Base-by-base conservation (phyloP, 37 sponge, comb jelly and placozoan genomes). In the Mnemiopsis leidyi region DNA sequence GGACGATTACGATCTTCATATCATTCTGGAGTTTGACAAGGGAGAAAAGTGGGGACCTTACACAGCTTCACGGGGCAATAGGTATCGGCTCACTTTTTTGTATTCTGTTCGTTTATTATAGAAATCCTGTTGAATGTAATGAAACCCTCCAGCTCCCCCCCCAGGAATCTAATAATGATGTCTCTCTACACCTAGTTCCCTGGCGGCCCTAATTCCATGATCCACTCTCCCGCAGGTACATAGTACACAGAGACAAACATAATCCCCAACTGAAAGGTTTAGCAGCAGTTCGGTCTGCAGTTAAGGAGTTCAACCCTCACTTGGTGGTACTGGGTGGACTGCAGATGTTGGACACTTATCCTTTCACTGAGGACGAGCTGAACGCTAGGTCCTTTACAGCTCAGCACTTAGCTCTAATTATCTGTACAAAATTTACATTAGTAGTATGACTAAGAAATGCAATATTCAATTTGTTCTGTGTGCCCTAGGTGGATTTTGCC, bases 311-410 rank as follows among this genome's bases (percentile, higher is more conserved):
- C 37, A 30, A 92, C 0, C 95, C 96, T 25, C 68, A 93, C n/a
- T 83, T 96, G 1, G 92, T 96, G n/a, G 94, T 96, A 9, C 69
- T 96, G 18, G 76, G 96, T 76, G 96, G 96, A 38, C 88, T 96
- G 0, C 96, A 96, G 69, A 95, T 96, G 96, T 37, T 96, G 39
- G 96, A 96, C 68, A 95, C 94, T 76, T 96, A 94, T 36, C 94
- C 93, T n/a, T 93, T 92, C 26, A 94, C 90, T 21, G 90, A 85
- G 25, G 90, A 85, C 0, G 90, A 85, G 24, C 90, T 85, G 0
- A 85, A 85, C 23, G 67, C 48, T 3, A 38, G 90, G 90, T 85
- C 30, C n/a, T n/a, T n/a, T n/a, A n/a, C n/a, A n/a, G n/a, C n/a
- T n/a, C n/a, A n/a, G n/a, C n/a, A n/a, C n/a, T n/a, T n/a, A n/a